These are phyloP conservation scores for Choristoneura fumiferana DNA, from an alignment of 1,140 invertebrate genomes.

Conservation along the genomic window DNA sequence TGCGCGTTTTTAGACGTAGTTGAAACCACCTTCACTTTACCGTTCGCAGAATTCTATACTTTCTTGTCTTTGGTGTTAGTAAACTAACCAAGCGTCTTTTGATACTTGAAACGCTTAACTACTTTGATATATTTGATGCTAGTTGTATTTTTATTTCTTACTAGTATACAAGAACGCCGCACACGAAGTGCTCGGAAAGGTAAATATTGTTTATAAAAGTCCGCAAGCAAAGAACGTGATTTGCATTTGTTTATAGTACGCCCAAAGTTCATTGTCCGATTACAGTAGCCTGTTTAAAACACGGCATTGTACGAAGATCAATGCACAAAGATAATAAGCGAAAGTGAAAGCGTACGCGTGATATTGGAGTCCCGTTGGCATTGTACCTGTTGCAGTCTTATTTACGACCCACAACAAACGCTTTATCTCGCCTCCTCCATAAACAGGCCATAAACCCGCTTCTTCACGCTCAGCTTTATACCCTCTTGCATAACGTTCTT, in stretches of 20 bases:
- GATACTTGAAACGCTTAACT: too few species aligned
- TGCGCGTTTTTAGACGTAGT: too few species aligned
- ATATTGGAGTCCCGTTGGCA: conserved; percentile 65
- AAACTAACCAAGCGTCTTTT: too few species aligned
- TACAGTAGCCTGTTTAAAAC: conserved; percentile 15
- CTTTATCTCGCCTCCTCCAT: conserved; percentile 71
- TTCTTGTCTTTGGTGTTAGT: too few species aligned
- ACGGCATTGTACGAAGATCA: conserved; percentile 32
- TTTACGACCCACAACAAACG: conserved; percentile 77
- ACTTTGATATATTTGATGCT: too few species aligned
- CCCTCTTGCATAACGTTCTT: conserved; percentile 64
- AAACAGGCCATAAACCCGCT: conserved; percentile 69
- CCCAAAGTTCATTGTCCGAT: conserved; percentile 1
- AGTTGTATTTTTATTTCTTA: too few species aligned
- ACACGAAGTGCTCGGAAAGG: too few species aligned
- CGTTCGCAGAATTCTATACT: too few species aligned
- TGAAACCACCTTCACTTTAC: too few species aligned
- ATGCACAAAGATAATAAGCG: conserved; percentile 58
- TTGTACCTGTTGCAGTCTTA: conserved; percentile 75
- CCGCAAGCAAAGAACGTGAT: not conserved
- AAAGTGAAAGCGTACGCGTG: conserved; percentile 67
- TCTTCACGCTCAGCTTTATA: conserved; percentile 59
- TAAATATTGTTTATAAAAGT: too few species aligned
- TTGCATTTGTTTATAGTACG: conserved; percentile 1
- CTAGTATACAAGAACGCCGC: too few species aligned